Percentiles rank a stretch among this genome's conserved stretches.
Conservation (phyloP, 2,888 invertebrate species). For the Drosophila anomelani region DNA sequence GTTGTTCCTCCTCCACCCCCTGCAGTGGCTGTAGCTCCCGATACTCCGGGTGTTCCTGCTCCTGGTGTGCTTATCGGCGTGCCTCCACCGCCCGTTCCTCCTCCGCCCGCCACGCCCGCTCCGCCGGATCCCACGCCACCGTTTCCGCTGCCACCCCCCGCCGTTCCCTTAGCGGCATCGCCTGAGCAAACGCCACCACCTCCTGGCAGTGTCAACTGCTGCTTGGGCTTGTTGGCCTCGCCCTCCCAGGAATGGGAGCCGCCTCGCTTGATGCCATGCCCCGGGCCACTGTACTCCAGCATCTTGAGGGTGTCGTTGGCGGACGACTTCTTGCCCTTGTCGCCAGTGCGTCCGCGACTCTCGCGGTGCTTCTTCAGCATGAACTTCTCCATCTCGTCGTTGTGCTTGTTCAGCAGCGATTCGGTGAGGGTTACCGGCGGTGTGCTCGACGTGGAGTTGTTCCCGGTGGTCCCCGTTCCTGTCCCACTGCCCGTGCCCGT, state of each 20-base stretch:
- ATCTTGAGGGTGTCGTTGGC: conserved; percentile 71
- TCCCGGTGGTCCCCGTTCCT: not conserved
- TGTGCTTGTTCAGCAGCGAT: conserved; percentile 89
- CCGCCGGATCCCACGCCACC: conserved; percentile 15
- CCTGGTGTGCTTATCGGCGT: not conserved
- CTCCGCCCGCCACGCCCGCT: conserved; percentile 26
- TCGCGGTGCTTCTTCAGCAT: conserved; percentile 90
- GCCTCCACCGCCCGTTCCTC: conserved; percentile 3
- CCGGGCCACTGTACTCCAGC: conserved; percentile 75
- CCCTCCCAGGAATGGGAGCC: conserved; percentile 88
- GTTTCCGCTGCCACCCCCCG: not conserved
- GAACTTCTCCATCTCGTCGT: conserved; percentile 92
- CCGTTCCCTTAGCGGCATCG: not conserved
- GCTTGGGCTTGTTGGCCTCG: conserved; percentile 87
- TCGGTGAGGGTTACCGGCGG: conserved; percentile 87
- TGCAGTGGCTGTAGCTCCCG: not conserved
- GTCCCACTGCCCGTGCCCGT: conserved; percentile 64
- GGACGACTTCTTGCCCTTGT: conserved; percentile 83
- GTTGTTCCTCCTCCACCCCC: not conserved
- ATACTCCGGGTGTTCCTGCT: not conserved
- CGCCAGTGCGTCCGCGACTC: conserved; percentile 85
- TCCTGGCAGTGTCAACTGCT: conserved; percentile 77
- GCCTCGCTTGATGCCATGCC: conserved; percentile 87
- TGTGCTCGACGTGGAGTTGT: conserved; percentile 65
- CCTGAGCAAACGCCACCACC: not conserved